phyloP scores from a whole-genome alignment of 2,113 vertebrate species.

The Paralichthys olivaceus region DNA sequence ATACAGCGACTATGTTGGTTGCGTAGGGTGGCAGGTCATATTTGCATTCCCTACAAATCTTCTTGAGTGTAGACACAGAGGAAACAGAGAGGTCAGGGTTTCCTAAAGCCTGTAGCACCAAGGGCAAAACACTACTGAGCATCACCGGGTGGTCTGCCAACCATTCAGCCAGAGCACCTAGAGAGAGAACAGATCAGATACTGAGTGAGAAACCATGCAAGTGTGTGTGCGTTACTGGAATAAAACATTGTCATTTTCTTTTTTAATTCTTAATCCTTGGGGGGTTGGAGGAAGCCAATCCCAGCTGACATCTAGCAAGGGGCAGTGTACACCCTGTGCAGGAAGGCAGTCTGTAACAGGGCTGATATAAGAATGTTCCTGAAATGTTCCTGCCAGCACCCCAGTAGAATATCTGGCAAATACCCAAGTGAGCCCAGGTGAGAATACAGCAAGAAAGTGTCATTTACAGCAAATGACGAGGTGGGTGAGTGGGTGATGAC shows the following conservation, averaged over 20 bases:
- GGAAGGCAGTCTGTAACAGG: too few relatives aligned
- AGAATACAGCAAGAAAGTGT: too few relatives aligned
- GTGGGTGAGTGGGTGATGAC: too few relatives aligned
- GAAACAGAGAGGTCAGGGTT: slow-evolving; percentile 98
- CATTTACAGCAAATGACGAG: too few relatives aligned
- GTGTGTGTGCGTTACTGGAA: neutral
- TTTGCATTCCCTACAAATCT: slow-evolving; percentile 98
- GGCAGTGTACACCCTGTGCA: too few relatives aligned
- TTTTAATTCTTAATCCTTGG: neutral
- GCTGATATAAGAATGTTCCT: too few relatives aligned
- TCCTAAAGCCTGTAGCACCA: slow-evolving; percentile 95
- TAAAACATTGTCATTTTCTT: neutral
- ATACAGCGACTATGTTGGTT: slow-evolving; percentile 96
- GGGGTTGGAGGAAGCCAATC: neutral
- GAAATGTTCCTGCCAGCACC: too few relatives aligned
- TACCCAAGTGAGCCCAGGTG: too few relatives aligned
- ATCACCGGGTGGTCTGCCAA: slow-evolving; percentile 98
- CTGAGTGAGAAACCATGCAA: neutral
- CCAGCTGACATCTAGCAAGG: too few relatives aligned
- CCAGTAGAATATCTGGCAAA: too few relatives aligned
- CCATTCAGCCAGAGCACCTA: slow-evolving; percentile 97
- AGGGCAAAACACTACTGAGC: slow-evolving; percentile 96
- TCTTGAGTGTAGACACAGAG: slow-evolving; percentile 97
- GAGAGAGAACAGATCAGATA: slow-evolving; percentile 15
- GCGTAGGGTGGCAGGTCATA: slow-evolving; percentile 96